These are phyloP conservation scores for Fistularia tabacaria DNA, from an alignment of 2,797 vertebrate species.

Conservation along the genomic window DNA sequence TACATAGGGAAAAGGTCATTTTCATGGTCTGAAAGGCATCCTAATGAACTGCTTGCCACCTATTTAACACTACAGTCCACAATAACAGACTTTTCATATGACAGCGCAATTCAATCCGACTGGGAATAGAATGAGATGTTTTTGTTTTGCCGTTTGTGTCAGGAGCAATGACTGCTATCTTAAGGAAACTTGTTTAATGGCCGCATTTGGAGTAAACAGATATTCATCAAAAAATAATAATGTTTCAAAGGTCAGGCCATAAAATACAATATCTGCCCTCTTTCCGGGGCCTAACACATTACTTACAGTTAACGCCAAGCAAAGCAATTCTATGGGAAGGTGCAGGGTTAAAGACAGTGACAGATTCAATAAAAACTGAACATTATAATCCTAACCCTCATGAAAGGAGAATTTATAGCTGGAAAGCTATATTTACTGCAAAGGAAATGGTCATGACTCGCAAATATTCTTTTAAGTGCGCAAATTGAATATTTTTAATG, in stretches of 20 bases:
- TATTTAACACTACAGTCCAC: constrained; percentile 66
- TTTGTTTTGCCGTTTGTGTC: constrained; percentile 58
- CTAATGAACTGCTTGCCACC: constrained; percentile 73
- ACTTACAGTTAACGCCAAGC: constrained; percentile 68
- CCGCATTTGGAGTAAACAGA: constrained; percentile 71
- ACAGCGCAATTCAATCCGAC: constrained; percentile 49
- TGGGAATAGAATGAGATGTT: constrained; percentile 46
- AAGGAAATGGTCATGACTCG: no score
- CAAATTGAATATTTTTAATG: no score
- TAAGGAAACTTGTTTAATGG: constrained; percentile 68
- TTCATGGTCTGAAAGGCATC: constrained; percentile 75
- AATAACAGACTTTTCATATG: constrained; percentile 59
- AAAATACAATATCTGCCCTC: constrained; percentile 82
- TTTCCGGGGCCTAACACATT: constrained; percentile 66
- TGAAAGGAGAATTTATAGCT: no score
- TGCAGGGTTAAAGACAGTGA: constrained; percentile 2
- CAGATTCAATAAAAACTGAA: no score
- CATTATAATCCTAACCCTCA: no score
- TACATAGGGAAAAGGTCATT: constrained; percentile 76
- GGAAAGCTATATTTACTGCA: no score
- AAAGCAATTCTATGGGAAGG: constrained; percentile 51
- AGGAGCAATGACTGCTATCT: constrained; percentile 54
- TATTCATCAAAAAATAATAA: constrained; percentile 82
- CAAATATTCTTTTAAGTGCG: no score
- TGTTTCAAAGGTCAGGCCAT: constrained; percentile 81